Percentiles rank a stretch among this genome's conserved stretches.
phyloP scores from a whole-genome alignment of 2,113 vertebrate species.

The Callospermophilus lateralis region DNA sequence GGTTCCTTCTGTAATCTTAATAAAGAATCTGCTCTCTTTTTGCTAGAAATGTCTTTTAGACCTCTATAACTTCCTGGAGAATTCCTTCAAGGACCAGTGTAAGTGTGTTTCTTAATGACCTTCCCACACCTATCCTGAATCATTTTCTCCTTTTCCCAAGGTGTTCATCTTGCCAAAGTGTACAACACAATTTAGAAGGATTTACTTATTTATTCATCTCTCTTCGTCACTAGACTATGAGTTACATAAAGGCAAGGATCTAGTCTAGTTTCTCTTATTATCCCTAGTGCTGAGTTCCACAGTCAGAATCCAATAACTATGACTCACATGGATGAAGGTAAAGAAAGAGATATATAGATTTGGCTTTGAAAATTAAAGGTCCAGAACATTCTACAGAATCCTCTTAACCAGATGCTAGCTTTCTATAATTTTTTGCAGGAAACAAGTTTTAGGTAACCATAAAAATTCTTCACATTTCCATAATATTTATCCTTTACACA shows the following conservation, averaged over 20 bases:
- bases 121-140: neutral
- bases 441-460: neutral
- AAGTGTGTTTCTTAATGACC: neutral
- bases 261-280: neutral
- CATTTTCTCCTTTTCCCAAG: neutral
- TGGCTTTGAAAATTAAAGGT: conserved; percentile 18
- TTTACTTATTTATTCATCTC: neutral
- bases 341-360: neutral
- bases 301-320: neutral
- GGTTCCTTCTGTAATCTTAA: neutral
- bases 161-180: too few relatives aligned
- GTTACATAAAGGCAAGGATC: neutral
- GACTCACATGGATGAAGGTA: neutral
- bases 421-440: neutral
- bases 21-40: neutral
- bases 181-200: neutral
- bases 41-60: neutral
- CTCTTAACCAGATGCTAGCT: neutral
- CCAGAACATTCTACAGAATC: neutral
- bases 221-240: neutral
- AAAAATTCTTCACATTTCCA: neutral
- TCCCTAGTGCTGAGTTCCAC: neutral
- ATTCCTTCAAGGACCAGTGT: neutral
- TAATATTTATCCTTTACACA: conserved; percentile 55
- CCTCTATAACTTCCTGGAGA: neutral